phyloP scores from a whole-genome alignment of 2,113 vertebrate genomes.

The Myiozetetes cayanensis region DNA sequence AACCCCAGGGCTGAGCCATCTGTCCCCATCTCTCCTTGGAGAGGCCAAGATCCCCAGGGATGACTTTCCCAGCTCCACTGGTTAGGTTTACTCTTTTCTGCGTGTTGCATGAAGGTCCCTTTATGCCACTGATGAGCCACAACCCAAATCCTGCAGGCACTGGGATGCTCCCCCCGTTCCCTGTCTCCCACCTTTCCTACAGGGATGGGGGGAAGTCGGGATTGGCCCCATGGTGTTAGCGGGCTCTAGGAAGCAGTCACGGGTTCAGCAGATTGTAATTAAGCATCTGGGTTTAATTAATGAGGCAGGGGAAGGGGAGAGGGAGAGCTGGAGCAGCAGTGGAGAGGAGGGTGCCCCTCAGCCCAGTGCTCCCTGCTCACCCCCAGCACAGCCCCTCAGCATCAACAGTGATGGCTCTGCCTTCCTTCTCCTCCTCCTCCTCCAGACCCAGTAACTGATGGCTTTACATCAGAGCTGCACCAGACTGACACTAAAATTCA shows the following conservation, averaged over 20 bases:
- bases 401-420: not conserved
- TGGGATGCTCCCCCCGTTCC: accelerated
- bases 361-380: not conserved
- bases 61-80: not conserved
- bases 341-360: not conserved
- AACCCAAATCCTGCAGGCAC: not conserved
- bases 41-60: not conserved
- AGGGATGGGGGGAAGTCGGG: not conserved
- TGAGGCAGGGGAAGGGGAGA: not conserved
- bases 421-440: not conserved
- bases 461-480: not conserved
- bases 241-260: not conserved
- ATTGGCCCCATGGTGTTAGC: not conserved
- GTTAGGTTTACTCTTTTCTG: not conserved
- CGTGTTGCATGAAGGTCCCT: not conserved
- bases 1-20: not conserved
- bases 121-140: accelerated
- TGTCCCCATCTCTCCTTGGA: not conserved
- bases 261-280: not conserved
- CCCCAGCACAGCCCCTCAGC: not conserved
- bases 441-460: accelerated
- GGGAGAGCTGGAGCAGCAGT: not conserved
- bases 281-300: constrained; percentile 7
- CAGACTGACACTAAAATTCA: not conserved
- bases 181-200: accelerated